phyloP scores from a whole-genome alignment of 2,888 invertebrate species.

The Callimorpha dominula region DNA sequence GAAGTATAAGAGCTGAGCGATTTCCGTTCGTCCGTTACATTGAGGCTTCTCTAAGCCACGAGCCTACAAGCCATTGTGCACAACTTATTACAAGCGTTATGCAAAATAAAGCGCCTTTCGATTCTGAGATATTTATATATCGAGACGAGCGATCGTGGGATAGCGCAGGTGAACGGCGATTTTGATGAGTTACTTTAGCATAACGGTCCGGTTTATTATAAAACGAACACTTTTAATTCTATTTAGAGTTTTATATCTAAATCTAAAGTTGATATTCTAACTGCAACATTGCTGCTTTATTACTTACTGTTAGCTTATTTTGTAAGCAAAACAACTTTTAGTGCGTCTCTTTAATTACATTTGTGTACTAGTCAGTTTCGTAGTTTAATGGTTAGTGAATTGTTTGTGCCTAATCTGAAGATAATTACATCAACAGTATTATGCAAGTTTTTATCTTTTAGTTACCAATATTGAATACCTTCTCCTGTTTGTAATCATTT shows the following conservation, averaged over 20 bases:
- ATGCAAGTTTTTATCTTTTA: not conserved
- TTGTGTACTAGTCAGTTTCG: not conserved
- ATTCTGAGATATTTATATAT: slow-evolving; percentile 82
- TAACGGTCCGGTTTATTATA: slow-evolving; percentile 66
- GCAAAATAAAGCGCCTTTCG: slow-evolving; percentile 84
- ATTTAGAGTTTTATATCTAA: slow-evolving; percentile 35
- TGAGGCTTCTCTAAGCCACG: slow-evolving; percentile 68
- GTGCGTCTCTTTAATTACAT: not conserved
- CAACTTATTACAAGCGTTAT: slow-evolving; percentile 76
- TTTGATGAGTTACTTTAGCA: slow-evolving; percentile 76
- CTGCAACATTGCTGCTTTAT: not conserved
- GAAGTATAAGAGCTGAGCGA: slow-evolving; percentile 43
- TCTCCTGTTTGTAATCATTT: not conserved
- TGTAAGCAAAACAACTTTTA: not conserved
- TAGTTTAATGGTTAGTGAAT: not conserved
- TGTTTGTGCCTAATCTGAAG: not conserved
- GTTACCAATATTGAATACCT: not conserved
- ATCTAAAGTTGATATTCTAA: not conserved
- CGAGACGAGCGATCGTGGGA: slow-evolving; percentile 81
- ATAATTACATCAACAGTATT: not conserved
- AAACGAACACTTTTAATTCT: slow-evolving; percentile 55
- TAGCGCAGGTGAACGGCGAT: slow-evolving; percentile 78
- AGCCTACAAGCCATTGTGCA: slow-evolving; percentile 71
- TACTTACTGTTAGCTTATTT: not conserved
- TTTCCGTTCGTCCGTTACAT: slow-evolving; percentile 52